Conservation (phyloP, 2,888 invertebrate species). For the Xylocampa areola region DNA sequence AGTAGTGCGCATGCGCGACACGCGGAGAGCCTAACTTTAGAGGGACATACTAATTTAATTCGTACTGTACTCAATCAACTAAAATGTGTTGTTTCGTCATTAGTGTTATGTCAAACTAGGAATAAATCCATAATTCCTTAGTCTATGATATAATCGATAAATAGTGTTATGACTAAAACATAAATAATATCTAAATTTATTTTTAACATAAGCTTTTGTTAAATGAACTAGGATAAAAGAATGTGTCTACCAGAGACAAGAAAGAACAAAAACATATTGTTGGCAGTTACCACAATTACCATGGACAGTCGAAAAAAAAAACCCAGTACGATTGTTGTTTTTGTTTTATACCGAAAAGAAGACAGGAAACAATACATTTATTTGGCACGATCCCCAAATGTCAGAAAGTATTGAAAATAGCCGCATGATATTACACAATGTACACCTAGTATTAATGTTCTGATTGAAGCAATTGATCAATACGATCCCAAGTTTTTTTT, state of each 20-base stretch:
- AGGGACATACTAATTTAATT: too few species aligned
- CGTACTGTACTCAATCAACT: too few species aligned
- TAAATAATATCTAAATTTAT: neutral
- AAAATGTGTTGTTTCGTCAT: too few species aligned
- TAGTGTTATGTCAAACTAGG: too few species aligned
- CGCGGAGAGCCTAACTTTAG: too few species aligned
- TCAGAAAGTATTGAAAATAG: constrained; percentile 17
- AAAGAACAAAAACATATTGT: constrained; percentile 22
- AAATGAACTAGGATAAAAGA: constrained; percentile 8
- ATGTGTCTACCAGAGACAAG: constrained; percentile 6
- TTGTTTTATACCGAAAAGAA: constrained; percentile 21
- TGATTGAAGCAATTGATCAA: too few species aligned
- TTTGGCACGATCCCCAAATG: constrained; percentile 26
- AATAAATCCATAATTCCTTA: too few species aligned
- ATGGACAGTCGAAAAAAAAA: constrained; percentile 12
- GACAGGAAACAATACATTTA: constrained; percentile 14
- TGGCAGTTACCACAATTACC: constrained; percentile 9
- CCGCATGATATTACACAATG: constrained; percentile 13
- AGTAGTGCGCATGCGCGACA: too few species aligned
- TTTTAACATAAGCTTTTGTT: constrained; percentile 12
- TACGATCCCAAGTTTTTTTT: too few species aligned
- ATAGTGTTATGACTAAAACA: neutral
- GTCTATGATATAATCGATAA: too few species aligned
- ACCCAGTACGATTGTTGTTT: constrained; percentile 25
- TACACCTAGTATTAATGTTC: constrained; percentile 17